A percentile compares a stretch with the other conserved stretches of the same genome.
phyloP scores from a whole-genome alignment of 23 tunicate species.

The Trididemnum nubilum region DNA sequence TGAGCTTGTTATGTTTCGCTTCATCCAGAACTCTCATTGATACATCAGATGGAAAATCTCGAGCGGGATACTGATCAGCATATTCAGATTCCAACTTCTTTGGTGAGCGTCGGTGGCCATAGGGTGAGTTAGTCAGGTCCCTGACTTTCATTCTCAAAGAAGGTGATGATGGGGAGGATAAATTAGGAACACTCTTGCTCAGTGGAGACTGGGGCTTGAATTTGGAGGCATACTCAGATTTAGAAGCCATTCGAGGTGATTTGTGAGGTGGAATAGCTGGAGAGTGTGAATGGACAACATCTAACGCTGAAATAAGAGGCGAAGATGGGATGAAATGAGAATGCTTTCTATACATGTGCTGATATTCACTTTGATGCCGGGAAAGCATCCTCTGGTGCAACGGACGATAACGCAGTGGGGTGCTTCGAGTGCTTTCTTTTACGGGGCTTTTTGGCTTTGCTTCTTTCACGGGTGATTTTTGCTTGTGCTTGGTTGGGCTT shows the following conservation, averaged over 20 bases:
- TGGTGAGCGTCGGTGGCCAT: conserved; percentile 16
- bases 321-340: conserved; percentile 50
- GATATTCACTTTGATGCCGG: conserved; percentile 58
- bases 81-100: conserved; percentile 50
- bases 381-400: conserved; percentile 32
- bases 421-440: conserved; percentile 20
- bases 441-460: background rate
- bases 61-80: conserved; percentile 31
- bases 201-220: conserved; percentile 42
- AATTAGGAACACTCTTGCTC: conserved; percentile 23
- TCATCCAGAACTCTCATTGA: conserved; percentile 25
- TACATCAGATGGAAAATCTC: conserved; percentile 17
- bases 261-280: conserved; percentile 79
- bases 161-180: conserved; percentile 80
- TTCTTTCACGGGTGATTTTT: background rate
- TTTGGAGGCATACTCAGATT: conserved; percentile 65
- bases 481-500: conserved; percentile 6
- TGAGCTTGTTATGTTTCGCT: conserved; percentile 76
- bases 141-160: conserved; percentile 75
- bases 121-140: conserved; percentile 45
- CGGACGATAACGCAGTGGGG: conserved; percentile 57
- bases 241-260: conserved; percentile 50
- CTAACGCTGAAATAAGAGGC: conserved; percentile 79
- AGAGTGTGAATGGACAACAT: conserved; percentile 87
- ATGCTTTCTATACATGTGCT: conserved; percentile 59